Conservation (phyloP, 2,113 vertebrate species). For the Erythrolamprus reginae region DNA sequence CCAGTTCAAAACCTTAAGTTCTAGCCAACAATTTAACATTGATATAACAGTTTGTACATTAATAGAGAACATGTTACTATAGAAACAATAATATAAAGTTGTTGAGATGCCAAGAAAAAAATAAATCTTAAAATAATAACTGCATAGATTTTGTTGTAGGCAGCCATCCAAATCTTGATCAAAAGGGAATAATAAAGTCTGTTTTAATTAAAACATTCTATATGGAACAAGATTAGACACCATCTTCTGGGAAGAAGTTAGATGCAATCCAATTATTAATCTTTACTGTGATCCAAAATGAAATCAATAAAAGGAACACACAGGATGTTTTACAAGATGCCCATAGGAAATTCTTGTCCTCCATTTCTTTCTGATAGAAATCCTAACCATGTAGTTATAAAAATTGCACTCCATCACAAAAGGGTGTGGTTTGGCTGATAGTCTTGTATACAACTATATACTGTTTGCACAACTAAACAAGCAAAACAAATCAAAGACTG, state of each 20-base stretch:
- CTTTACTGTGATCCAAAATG: neutral
- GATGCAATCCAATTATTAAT: neutral
- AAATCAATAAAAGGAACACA: neutral
- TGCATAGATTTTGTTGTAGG: neutral
- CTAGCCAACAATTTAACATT: neutral
- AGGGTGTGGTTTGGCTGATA: neutral
- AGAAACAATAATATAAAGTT: neutral
- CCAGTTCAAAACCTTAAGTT: neutral
- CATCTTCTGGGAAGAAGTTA: neutral
- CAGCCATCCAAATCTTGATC: neutral
- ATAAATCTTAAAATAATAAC: neutral
- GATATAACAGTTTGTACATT: neutral
- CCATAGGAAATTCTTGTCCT: neutral
- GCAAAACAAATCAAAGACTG: neutral
- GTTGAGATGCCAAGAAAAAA: neutral
- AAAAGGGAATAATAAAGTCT: neutral
- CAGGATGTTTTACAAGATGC: neutral
- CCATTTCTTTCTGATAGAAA: neutral
- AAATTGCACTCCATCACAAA: neutral
- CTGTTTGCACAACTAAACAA: neutral
- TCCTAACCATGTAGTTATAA: neutral
- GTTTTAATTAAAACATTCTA: neutral
- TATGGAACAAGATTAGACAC: neutral
- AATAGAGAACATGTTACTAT: neutral
- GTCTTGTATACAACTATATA: neutral